Conservation (phyloP, 2,888 invertebrate species). For the Brachylomia viminalis region DNA sequence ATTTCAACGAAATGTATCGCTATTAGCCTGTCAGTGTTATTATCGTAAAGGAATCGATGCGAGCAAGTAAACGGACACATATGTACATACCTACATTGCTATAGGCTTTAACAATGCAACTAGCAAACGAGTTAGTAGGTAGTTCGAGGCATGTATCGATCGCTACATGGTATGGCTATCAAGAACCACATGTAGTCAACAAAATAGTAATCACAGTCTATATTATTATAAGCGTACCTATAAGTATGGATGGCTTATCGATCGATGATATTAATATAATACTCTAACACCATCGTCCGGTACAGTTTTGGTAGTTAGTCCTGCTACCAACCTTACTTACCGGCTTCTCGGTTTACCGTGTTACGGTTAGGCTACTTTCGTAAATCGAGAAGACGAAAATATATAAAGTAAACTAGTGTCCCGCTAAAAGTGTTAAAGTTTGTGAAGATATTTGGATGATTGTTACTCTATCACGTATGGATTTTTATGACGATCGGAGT, state of each 20-base stretch:
- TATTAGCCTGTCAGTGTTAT: not conserved
- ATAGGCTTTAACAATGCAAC: not conserved
- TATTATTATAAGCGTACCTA: not conserved
- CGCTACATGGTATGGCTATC: not conserved
- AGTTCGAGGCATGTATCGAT: constrained; percentile 12
- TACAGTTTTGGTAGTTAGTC: not conserved
- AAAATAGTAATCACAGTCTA: not conserved
- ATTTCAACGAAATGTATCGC: not conserved
- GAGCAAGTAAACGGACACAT: not conserved
- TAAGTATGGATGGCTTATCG: not conserved
- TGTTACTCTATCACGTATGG: not conserved
- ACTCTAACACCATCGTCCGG: not conserved
- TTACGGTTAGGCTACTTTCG: too few species aligned
- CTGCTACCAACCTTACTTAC: not conserved
- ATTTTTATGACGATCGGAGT: too few species aligned
- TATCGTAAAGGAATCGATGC: not conserved
- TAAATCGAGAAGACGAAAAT: not conserved
- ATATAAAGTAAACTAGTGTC: not conserved
- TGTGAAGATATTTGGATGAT: not conserved
- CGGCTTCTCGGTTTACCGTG: not conserved
- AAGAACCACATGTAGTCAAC: not conserved
- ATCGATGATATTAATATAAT: too few species aligned
- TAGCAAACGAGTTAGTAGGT: not conserved
- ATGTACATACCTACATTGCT: not conserved
- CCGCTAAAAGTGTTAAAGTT: not conserved